Evolutionary conservation across 2,113 vertebrate genomes (phyloP), one percentile per base, ranked within the genome.

Genomic region (Todiramphus saurophagus): DNA sequence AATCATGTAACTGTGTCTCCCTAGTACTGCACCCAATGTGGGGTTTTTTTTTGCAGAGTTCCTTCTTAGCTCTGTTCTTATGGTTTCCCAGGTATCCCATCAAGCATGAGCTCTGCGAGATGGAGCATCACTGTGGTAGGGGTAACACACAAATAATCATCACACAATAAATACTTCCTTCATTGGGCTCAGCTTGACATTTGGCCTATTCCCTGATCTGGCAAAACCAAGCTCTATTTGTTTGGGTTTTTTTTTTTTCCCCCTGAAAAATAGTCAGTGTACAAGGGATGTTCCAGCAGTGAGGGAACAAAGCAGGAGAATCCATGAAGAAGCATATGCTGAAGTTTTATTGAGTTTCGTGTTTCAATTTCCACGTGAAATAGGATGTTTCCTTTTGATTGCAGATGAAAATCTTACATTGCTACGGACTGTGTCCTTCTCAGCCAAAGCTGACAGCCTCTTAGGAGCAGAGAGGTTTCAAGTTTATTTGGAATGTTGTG

Each of bases 401-500:
- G 35, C 77, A 79, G 74, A 19, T 56, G 35, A 79, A 84, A 58
- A 89, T n/a, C 62, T 51, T 35, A 58, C 87, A 48, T 78, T 37
- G 46, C 18, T 43, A 33, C 83, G 56, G 30, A 72, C 51, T 73
- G 10, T 69, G 35, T 64, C 82, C 43, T 89, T 84, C 64, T 89
- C 51, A 69, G 19, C 63, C 56, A 46, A 74, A 83, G 30, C 19
- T 75, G 51, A 44, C n/a, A 77, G 46, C 55, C 73, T 91, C 80
- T 31, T 70, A 13, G 5, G 5, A 90, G 30, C 68, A 82, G 46
- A 86, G 43, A 10, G 33, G 77, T 80, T 74, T 74, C 80, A 44
- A 24, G 10, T 77, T 89, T 87, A 53, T 84, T 91, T 92, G 86
- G 81, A 78, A 66, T 59, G 25, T 55, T 92, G 44, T 67, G 46